Evolutionary conservation across 2,113 vertebrate genomes (phyloP), one percentile per base, ranked within the genome.

Genomic region (Myiozetetes cayanensis): DNA sequence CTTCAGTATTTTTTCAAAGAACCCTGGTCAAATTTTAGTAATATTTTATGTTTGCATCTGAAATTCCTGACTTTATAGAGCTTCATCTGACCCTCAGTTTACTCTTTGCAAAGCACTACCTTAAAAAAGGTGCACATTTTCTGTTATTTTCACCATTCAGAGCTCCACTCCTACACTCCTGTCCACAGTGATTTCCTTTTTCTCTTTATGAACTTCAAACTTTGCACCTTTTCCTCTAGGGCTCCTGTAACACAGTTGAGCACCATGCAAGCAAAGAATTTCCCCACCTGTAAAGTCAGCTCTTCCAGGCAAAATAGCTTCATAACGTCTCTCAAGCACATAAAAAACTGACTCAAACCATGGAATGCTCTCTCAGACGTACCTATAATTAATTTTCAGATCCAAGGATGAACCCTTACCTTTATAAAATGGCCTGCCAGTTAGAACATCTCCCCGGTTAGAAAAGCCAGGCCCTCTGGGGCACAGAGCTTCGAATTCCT

Each of bases 401-500:
- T 14, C 2, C 11, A 44, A 25, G 39, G 50, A 47, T 1, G 10
- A 71, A 11, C 4, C 0, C 88, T 94, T 92, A 98, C 98, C 98
- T 98, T 98, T 98, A 85, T 98, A 98, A 87, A 98, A 97, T 1
- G 98, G 97, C 73, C 98, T 97, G 66, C 98, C 97, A 10, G 98
- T 98, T 73, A 98, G 90, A 33, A 96, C 63, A 66, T 98, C 98
- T 21, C 96, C 97, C 44, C 98, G 96, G 88, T 96, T 98, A 85
- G 97, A 96, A 80, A 98, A 98, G 30, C 98, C 98, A 8, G 96
- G 98, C 41, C 98, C 98, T 79, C 98, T 96, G 24, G 98, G 98
- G 63, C 98, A 98, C 13, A 98, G 74, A 23, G 76, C 49, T 8
- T 95, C 90, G 79, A 98, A 98, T 3, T 97, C 90, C 23, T 89